These are phyloP conservation scores for Ypsolopha sequella DNA, from an alignment of 2,888 invertebrate species.

Conservation along the genomic window DNA sequence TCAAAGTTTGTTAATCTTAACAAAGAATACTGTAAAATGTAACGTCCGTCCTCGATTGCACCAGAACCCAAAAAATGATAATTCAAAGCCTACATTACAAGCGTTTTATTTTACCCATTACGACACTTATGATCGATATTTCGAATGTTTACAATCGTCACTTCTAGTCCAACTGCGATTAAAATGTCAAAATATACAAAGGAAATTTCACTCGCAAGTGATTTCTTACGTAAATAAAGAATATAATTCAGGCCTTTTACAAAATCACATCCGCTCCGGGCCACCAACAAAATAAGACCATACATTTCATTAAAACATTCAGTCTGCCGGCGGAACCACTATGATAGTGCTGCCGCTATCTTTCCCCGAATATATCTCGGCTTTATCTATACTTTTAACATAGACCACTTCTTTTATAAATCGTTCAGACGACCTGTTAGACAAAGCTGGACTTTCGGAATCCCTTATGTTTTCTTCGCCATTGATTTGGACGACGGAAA, in stretches of 20 bases:
- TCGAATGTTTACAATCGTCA: background rate
- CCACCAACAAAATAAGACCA: no score
- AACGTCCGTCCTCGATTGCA: conserved; percentile 1
- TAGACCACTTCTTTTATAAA: conserved; percentile 45
- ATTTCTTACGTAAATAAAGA: no score
- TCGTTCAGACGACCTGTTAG: background rate
- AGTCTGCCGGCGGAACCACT: conserved; percentile 56
- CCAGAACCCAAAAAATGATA: background rate
- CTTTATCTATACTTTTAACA: conserved; percentile 40
- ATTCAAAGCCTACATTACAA: no score
- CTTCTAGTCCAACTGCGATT: background rate
- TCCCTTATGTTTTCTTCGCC: conserved; percentile 40
- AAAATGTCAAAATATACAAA: background rate
- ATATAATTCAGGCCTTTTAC: no score
- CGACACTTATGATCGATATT: background rate
- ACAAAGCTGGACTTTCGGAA: conserved; percentile 10
- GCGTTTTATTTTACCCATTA: no score
- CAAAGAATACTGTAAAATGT: background rate
- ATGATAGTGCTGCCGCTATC: conserved; percentile 61
- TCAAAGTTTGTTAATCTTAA: no score
- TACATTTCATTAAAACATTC: conserved; percentile 15
- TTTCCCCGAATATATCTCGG: conserved; percentile 44
- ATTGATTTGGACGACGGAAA: conserved; percentile 51
- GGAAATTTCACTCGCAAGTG: background rate
- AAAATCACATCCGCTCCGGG: no score